Evolutionary conservation across 1,140 invertebrate genomes (phyloP), one percentile per base, ranked within the genome.

Genomic region (Amphibalanus amphitrite): DNA sequence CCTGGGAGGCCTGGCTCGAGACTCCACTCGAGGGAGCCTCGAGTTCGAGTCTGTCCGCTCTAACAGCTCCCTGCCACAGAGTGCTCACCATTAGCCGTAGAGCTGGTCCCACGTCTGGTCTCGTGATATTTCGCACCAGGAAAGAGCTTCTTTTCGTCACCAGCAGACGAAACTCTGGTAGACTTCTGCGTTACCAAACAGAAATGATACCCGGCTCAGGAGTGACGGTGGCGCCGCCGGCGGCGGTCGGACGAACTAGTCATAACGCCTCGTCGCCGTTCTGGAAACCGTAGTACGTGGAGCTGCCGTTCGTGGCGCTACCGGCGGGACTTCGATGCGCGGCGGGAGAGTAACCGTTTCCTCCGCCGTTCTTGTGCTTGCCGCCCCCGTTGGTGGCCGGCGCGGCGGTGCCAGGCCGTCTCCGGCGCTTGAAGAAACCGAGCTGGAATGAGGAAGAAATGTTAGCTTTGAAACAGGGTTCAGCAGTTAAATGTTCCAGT

Each of bases 211-310:
- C 23, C 13, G 1, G 10, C 47, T 59, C 13, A 3, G 47, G 20
- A 3, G 47, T 20, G 47, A 59, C 47, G 47, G 47, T 59, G 47
- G 47, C 20, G 47, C 47, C 47, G 20, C 6, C 69, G 0, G 69
- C 69, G 72, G 29, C 72, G 6, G 69, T 29, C n/a, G 67, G 40
- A n/a, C 71, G 72, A 70, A 75, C 40, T 64, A 74, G 69, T 74
- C 77, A 67, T 76, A 88, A 86, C 84, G 88, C 0, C 83, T 87
- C 71, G 92, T 92, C 79, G 86, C 85, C 67, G 69, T 73, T 26
- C 25, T 33, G 6, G 26, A 69, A 26, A 68, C 73, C 28, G 70
- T 70, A 65, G 72, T 68, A 71, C 65, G 69, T 25, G 29, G 26
- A 65, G 73, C 72, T 0, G 72, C 72, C 29, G 29, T 65, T 20